phyloP scores from a whole-genome alignment of 2,888 invertebrate genomes.

The Leptopilina myrica region DNA sequence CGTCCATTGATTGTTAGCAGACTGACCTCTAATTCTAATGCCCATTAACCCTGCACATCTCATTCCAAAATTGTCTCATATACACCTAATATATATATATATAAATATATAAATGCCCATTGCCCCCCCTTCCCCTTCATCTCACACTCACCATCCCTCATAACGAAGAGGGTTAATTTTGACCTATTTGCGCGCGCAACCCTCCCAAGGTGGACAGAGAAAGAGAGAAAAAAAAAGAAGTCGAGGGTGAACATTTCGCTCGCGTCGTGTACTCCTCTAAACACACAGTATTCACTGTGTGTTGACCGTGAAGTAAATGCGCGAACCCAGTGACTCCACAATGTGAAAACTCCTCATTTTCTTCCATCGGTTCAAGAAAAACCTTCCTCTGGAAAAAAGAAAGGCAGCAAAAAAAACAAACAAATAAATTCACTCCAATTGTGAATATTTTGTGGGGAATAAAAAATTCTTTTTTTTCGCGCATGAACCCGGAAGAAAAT shows the following conservation, averaged over 20 bases:
- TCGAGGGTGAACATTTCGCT: constrained; percentile 29
- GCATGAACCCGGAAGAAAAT: constrained; percentile 31
- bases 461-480: not conserved
- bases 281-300: constrained; percentile 47
- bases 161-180: constrained; percentile 14
- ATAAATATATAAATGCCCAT: not conserved
- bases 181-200: constrained; percentile 32
- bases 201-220: not conserved
- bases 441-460: too few species aligned
- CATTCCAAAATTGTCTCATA: not conserved
- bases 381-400: not conserved
- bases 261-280: constrained; percentile 49
- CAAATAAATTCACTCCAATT: too few species aligned
- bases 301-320: constrained; percentile 56
- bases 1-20: constrained; percentile 22
- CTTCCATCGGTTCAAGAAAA: constrained; percentile 32
- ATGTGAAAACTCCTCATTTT: constrained; percentile 43
- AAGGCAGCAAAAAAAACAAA: too few species aligned
- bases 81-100: not conserved
- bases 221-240: not conserved
- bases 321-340: constrained; percentile 47
- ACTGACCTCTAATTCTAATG: constrained; percentile 26
- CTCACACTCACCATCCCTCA: too few species aligned
- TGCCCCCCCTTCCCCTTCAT: not conserved
- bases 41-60: constrained; percentile 25